Evolutionary conservation across 2,797 vertebrate species (phyloP).

Genomic region (Cottoperca gobio): DNA sequence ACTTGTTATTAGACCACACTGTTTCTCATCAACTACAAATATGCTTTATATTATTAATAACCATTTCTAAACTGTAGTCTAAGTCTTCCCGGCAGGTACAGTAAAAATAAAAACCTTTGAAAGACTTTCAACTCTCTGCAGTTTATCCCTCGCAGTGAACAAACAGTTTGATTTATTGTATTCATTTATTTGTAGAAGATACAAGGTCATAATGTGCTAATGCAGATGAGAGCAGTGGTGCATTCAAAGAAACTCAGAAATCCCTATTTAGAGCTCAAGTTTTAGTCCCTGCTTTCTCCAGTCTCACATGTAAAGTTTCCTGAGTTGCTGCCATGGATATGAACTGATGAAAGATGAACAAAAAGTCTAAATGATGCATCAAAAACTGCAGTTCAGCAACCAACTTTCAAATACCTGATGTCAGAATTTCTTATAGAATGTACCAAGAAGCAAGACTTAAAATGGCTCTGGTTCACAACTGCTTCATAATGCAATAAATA

Average conservation of each 20-base stretch:
- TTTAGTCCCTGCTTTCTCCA: background rate
- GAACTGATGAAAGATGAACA: background rate
- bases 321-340: background rate
- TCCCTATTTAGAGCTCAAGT: background rate
- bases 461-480: slow-evolving; percentile 1
- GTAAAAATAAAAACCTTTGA: background rate
- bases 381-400: background rate
- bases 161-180: background rate
- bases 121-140: background rate
- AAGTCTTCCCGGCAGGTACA: background rate
- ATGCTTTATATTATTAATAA: background rate
- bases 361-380: background rate
- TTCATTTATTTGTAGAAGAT: background rate
- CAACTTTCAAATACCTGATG: background rate
- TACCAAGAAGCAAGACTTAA: background rate
- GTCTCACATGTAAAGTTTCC: background rate
- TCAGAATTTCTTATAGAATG: slow-evolving; percentile 4
- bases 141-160: background rate
- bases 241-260: background rate
- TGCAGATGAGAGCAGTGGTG: background rate
- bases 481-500: slow-evolving; percentile 15
- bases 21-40: slow-evolving; percentile 12
- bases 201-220: slow-evolving; percentile 6
- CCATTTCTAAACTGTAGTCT: background rate
- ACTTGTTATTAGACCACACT: background rate